Conservation (phyloP, 1,140 invertebrate species). For the Trypoxylus dichotomus region DNA sequence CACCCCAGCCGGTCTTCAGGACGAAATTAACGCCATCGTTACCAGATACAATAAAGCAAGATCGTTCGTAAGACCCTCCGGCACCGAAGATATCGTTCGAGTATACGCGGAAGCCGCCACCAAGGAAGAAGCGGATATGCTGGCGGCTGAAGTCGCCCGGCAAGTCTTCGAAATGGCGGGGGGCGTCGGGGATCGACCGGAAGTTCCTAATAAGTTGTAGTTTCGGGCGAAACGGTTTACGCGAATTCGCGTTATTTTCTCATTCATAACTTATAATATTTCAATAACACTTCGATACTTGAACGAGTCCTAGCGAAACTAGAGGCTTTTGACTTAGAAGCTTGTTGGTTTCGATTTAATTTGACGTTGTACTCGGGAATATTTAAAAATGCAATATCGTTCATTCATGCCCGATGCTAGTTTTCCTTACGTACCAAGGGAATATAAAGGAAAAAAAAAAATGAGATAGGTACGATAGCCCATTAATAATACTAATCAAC, state of each 20-base stretch:
- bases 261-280: too few relatives aligned
- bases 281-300: too few relatives aligned
- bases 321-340: too few relatives aligned
- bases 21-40: constrained; percentile 75
- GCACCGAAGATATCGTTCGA: constrained; percentile 95
- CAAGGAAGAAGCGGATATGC: constrained; percentile 67
- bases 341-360: too few relatives aligned
- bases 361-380: too few relatives aligned
- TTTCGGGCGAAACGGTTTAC: background rate
- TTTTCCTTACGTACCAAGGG: too few relatives aligned
- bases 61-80: constrained; percentile 92
- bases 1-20: constrained; percentile 80
- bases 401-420: too few relatives aligned
- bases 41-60: constrained; percentile 71
- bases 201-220: constrained; percentile 20
- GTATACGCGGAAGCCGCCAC: constrained; percentile 94
- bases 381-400: too few relatives aligned
- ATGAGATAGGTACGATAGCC: too few relatives aligned
- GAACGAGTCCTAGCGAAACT: too few relatives aligned
- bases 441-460: too few relatives aligned
- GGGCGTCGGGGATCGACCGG: constrained; percentile 65
- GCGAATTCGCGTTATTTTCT: background rate
- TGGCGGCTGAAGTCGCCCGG: constrained; percentile 74
- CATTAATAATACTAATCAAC: too few relatives aligned
- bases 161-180: constrained; percentile 77